Conservation (phyloP, 1,140 invertebrate genomes). For the Pogonognathellus flavescens region DNA sequence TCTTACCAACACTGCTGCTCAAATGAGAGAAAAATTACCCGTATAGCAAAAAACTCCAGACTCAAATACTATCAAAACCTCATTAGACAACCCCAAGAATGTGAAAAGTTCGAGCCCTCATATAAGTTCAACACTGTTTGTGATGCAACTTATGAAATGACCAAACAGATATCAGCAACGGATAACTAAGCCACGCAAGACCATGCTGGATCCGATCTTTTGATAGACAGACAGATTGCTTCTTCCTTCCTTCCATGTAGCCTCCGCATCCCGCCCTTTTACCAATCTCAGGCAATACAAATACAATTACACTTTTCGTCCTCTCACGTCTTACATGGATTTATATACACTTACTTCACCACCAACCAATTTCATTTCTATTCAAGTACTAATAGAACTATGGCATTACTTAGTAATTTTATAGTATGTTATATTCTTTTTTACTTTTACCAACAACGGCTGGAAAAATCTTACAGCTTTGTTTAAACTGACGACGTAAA, state of each 20-base stretch:
- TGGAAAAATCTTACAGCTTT: no score
- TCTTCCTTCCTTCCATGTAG: constrained; percentile 10
- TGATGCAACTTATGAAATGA: constrained; percentile 63
- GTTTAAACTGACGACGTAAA: no score
- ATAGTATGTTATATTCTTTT: no score
- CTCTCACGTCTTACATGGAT: no score
- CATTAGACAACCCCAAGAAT: constrained; percentile 61
- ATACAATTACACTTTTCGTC: no score
- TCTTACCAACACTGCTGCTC: constrained; percentile 30
- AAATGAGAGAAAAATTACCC: constrained; percentile 65
- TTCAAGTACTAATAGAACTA: no score
- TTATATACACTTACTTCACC: no score
- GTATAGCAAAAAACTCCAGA: constrained; percentile 46
- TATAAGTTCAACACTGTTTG: constrained; percentile 50
- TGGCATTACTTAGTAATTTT: no score
- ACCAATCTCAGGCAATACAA: no score
- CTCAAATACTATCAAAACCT: constrained; percentile 63
- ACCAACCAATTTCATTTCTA: no score
- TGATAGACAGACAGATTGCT: constrained; percentile 60
- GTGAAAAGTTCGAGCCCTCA: constrained; percentile 60
- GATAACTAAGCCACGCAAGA: constrained; percentile 37
- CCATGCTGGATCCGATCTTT: constrained; percentile 50
- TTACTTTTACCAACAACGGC: no score
- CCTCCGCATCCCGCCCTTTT: no score
- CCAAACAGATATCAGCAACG: constrained; percentile 54